Evolutionary conservation across 2,113 vertebrate genomes (phyloP).

Genomic region (Boulengeromyrus knoepffleri): DNA sequence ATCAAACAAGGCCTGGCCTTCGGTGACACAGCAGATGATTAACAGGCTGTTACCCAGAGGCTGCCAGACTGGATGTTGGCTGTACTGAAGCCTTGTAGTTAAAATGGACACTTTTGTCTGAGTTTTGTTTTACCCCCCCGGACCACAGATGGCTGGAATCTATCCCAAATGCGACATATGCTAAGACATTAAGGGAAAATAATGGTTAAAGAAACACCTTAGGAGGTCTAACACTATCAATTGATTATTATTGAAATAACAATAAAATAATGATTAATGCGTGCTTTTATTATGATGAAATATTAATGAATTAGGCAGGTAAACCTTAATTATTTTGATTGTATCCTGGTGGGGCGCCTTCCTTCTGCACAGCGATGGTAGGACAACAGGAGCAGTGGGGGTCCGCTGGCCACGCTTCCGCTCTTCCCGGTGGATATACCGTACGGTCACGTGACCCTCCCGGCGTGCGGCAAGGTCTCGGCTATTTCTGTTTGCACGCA

Average conservation of each 20-base stretch:
- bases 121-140: background rate
- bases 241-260: background rate
- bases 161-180: background rate
- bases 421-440: background rate
- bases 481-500: background rate
- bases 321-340: background rate
- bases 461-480: background rate
- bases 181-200: background rate
- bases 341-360: background rate
- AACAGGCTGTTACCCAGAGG: background rate
- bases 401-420: background rate
- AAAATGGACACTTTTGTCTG: background rate
- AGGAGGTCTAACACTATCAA: background rate
- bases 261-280: background rate
- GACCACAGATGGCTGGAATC: background rate
- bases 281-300: background rate
- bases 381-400: background rate
- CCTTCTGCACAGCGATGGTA: background rate
- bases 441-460: background rate
- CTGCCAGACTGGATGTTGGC: background rate
- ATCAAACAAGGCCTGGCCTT: background rate
- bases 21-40: background rate
- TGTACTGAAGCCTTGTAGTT: background rate
- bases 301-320: background rate
- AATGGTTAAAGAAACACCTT: background rate